phyloP scores from a whole-genome alignment of 92 coral and sea anemone species.

The Epizoanthus stellaris region DNA sequence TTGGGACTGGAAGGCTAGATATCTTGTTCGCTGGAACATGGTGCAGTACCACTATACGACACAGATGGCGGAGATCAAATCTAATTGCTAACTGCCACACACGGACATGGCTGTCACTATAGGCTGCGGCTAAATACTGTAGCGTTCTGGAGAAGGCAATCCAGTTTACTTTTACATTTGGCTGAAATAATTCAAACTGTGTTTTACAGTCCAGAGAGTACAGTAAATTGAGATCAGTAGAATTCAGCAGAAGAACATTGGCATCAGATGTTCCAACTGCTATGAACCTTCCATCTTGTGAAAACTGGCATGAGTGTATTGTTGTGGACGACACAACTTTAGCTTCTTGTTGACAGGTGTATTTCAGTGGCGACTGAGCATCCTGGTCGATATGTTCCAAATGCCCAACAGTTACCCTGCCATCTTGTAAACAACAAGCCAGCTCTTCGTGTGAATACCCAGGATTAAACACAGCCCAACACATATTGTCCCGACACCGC shows the following conservation, averaged over 20 bases:
- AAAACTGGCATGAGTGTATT: constrained; percentile 78
- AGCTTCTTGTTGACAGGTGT: constrained; percentile 73
- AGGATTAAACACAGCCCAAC: constrained; percentile 90
- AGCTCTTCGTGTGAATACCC: constrained; percentile 65
- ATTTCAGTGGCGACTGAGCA: constrained; percentile 58
- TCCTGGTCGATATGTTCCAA: constrained; percentile 51
- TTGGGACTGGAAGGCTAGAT: constrained; percentile 72
- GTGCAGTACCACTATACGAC: constrained; percentile 79
- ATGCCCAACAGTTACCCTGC: constrained; percentile 79
- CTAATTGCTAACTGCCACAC: constrained; percentile 81
- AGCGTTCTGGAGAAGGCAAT: constrained; percentile 82
- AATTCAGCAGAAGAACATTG: constrained; percentile 61
- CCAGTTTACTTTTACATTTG: constrained; percentile 79
- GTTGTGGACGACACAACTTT: constrained; percentile 71
- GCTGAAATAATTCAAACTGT: constrained; percentile 60
- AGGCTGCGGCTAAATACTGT: constrained; percentile 87
- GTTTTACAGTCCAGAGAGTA: constrained; percentile 72
- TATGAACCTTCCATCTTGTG: constrained; percentile 75
- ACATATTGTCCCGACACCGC: constrained; percentile 83
- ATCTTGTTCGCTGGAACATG: constrained; percentile 80
- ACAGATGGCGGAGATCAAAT: constrained; percentile 77
- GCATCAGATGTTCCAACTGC: constrained; percentile 90
- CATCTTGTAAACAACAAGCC: constrained; percentile 90
- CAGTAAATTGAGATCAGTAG: constrained; percentile 46
- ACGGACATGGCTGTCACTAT: constrained; percentile 78